Conservation (phyloP, 2,797 vertebrate genomes). For the Borostomias antarcticus region DNA sequence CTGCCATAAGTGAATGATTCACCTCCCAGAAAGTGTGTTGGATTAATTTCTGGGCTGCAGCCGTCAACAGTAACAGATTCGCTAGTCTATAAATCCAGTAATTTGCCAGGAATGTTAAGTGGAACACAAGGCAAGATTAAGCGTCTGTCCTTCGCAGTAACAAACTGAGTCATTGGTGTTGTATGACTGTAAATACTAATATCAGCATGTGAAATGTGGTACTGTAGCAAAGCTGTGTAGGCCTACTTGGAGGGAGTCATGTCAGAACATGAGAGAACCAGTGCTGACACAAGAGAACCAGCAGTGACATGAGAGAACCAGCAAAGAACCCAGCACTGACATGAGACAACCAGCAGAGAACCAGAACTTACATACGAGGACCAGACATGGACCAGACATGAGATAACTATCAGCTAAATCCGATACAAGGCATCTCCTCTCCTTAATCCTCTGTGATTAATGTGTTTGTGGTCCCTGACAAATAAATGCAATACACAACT, state of each 20-base stretch:
- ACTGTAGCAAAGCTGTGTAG: background rate
- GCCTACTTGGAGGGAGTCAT: constrained; percentile 20
- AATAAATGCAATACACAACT: too few species aligned
- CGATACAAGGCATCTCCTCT: too few species aligned
- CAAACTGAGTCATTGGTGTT: constrained; percentile 57
- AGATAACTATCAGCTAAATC: too few species aligned
- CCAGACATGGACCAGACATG: too few species aligned
- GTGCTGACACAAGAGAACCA: too few species aligned
- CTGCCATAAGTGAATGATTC: constrained; percentile 44
- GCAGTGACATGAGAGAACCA: background rate
- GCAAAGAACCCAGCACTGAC: too few species aligned
- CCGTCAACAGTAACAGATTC: constrained; percentile 50
- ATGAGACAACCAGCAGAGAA: too few species aligned
- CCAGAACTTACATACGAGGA: too few species aligned
- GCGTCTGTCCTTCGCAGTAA: constrained; percentile 60
- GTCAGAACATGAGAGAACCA: too few species aligned
- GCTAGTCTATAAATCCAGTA: constrained; percentile 67
- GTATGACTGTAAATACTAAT: constrained; percentile 67
- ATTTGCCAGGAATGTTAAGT: constrained; percentile 64
- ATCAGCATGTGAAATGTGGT: constrained; percentile 60
- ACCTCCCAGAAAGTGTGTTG: constrained; percentile 40
- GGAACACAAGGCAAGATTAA: constrained; percentile 66
- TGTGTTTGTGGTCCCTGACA: too few species aligned
- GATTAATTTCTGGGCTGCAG: constrained; percentile 59
- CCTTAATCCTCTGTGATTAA: too few species aligned